A percentile compares a stretch with the other conserved stretches of the same genome.
Conservation (phyloP, 2,113 vertebrate genomes). For the Sinocyclocheilus anophthalmus region DNA sequence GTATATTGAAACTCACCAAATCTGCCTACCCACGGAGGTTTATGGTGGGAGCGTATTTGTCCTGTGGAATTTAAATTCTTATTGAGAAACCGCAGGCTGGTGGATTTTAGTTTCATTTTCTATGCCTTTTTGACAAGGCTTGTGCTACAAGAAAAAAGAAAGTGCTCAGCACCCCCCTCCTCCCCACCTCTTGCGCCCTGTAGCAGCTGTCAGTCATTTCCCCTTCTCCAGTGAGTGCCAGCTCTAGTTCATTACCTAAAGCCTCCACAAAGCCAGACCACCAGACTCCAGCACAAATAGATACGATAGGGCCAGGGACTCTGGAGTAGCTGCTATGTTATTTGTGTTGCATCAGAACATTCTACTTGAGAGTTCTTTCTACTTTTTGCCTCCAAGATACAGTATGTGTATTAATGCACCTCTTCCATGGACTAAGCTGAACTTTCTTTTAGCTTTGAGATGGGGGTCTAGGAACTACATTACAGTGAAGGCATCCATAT, state of each 20-base stretch:
- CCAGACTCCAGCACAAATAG: slow-evolving; percentile 33
- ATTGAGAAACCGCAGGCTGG: slow-evolving; percentile 46
- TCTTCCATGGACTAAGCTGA: slow-evolving; percentile 44
- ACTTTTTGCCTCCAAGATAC: slow-evolving; percentile 40
- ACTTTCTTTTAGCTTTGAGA: slow-evolving; percentile 48
- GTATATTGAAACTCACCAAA: no score
- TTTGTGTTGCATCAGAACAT: slow-evolving; percentile 54
- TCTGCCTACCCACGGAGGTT: no score
- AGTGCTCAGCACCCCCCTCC: slow-evolving; percentile 25
- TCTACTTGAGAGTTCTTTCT: slow-evolving; percentile 30
- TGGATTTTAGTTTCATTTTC: slow-evolving; percentile 51
- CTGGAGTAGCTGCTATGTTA: slow-evolving; percentile 37
- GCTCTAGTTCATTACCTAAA: slow-evolving; percentile 52
- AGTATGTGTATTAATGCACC: slow-evolving; percentile 47
- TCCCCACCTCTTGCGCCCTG: slow-evolving; percentile 46
- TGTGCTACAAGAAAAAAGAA: slow-evolving; percentile 42
- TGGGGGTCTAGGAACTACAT: slow-evolving; percentile 44
- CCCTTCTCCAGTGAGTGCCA: slow-evolving; percentile 41
- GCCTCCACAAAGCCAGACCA: slow-evolving; percentile 47
- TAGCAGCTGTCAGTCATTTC: slow-evolving; percentile 60
- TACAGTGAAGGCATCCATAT: slow-evolving; percentile 47
- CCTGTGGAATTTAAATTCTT: slow-evolving; percentile 48
- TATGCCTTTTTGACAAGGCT: slow-evolving; percentile 44
- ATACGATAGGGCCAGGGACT: slow-evolving; percentile 28
- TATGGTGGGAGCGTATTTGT: not conserved